Base-by-base conservation (phyloP, 2,113 vertebrate species). In the Chelonoidis abingdonii region DNA sequence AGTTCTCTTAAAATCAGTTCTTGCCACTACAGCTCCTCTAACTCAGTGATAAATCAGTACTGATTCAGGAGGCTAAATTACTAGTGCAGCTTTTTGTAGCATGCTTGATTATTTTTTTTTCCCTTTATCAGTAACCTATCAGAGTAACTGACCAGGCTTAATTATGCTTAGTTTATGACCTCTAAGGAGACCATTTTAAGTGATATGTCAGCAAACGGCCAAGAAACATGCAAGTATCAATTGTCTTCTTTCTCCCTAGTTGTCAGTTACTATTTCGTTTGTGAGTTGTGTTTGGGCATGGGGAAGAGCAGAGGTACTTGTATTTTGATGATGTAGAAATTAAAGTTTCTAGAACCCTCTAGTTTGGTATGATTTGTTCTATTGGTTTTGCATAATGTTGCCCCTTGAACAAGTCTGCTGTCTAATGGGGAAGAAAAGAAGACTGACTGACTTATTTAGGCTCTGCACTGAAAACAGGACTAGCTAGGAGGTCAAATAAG, bases 271-370 rank as follows among this genome's bases (percentile, higher is more conserved):
- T 76, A 5, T 41, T 44, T 44, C 10, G 27, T 41, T 12, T 25
- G 75, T 6, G 41, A 76, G 25, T 76, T 44, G 41, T 78, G 24
- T 7, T 44, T 78, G 75, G 19, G 8, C 19, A 72, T 72, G 65
- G 8, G 25, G 24, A 78, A 78, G 75, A 78, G 6, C 22, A 78
- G 75, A 25, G 24, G 75, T 13, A 44, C 24, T 78, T 78, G 38
- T 47, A 29, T 27, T 78, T 78, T 47, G 75, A 78, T 78, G 41
- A 7, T 27, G 16, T 44, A 78, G 75, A 78, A 29, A 47, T 78
- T 47, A 47, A 44, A 47, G 41, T 78, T 95, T 97, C 94, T 69
- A 94, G 96, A 97, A 97, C 80, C 83, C 95, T 97, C 95, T 35
- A 3, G 83, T 59, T 94, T 89, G 14, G 35, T 1, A 83, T 59